Percentiles rank a stretch among this genome's conserved stretches.
phyloP scores from a whole-genome alignment of 1,140 invertebrate species.

The Drosophila jambulina region DNA sequence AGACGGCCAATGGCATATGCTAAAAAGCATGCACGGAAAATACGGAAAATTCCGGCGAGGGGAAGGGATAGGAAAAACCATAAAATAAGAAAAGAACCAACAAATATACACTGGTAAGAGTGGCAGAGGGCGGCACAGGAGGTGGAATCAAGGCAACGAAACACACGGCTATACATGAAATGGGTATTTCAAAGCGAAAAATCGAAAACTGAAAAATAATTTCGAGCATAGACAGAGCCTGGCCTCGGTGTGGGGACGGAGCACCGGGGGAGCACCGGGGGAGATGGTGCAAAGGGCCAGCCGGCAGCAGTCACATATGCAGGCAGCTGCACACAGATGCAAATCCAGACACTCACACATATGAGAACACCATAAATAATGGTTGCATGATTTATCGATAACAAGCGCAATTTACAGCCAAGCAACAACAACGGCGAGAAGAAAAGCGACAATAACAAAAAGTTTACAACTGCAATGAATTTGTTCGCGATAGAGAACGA shows the following conservation, averaged over 20 bases:
- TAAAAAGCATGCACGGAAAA: constrained; percentile 74
- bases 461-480: constrained; percentile 82
- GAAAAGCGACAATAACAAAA: constrained; percentile 57
- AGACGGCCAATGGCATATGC: constrained; percentile 80
- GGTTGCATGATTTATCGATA: constrained; percentile 85
- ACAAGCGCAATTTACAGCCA: constrained; percentile 84
- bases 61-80: constrained; percentile 35
- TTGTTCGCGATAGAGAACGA: constrained; percentile 72
- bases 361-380: constrained; percentile 83
- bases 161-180: constrained; percentile 67
- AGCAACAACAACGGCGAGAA: constrained; percentile 60
- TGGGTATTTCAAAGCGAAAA: constrained; percentile 83
- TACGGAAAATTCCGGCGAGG: constrained; percentile 70
- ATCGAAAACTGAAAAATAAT: constrained; percentile 84
- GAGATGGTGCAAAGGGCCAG: constrained; percentile 5
- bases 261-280: not conserved
- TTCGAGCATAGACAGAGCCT: constrained; percentile 62
- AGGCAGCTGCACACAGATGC: constrained; percentile 70
- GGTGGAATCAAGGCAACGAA: constrained; percentile 57
- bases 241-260: not conserved
- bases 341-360: constrained; percentile 53
- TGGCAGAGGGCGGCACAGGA: constrained; percentile 3
- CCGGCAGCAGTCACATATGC: constrained; percentile 69
- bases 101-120: constrained; percentile 2
- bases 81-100: constrained; percentile 51